A percentile compares a stretch with the other conserved stretches of the same genome.
Evolutionary conservation across 2,888 invertebrate genomes (phyloP).

Genomic region (Monochamus alternatus): DNA sequence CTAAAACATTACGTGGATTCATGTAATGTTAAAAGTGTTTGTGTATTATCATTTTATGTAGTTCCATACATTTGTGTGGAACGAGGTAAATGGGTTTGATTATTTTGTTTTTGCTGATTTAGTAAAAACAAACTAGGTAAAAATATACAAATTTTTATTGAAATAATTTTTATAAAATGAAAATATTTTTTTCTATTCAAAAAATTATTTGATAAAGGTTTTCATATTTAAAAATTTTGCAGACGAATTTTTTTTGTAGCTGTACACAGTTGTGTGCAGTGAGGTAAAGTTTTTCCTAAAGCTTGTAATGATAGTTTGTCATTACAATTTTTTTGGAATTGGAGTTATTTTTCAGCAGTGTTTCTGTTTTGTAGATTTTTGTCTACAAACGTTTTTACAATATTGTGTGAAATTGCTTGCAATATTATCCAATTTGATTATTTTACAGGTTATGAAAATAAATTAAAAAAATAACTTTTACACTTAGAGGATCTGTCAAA

Average conservation of each 20-base stretch:
- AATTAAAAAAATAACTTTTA: background rate
- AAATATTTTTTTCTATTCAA: background rate
- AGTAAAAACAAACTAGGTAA: slow-evolving; percentile 18
- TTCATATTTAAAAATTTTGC: slow-evolving; percentile 22
- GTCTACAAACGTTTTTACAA: background rate
- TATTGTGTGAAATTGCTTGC: background rate
- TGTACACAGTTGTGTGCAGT: slow-evolving; percentile 15
- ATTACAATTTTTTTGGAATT: slow-evolving; percentile 11
- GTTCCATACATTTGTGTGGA: slow-evolving; percentile 55
- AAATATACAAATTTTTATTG: background rate
- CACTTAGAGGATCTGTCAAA: too few relatives aligned
- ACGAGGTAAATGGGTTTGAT: slow-evolving; percentile 43
- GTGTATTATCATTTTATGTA: slow-evolving; percentile 39
- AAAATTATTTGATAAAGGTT: background rate
- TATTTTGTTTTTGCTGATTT: background rate
- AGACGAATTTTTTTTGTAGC: slow-evolving; percentile 18
- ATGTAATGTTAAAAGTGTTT: slow-evolving; percentile 36
- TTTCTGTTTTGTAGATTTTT: slow-evolving; percentile 27
- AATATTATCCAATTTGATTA: background rate
- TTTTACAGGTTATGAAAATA: background rate
- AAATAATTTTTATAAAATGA: background rate
- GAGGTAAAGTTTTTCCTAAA: background rate
- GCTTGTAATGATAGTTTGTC: slow-evolving; percentile 1
- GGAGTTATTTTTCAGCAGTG: background rate
- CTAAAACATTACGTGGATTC: slow-evolving; percentile 44